Evolutionary conservation across 2,888 invertebrate genomes (phyloP).

Genomic region (Tetanocera ferruginea): DNA sequence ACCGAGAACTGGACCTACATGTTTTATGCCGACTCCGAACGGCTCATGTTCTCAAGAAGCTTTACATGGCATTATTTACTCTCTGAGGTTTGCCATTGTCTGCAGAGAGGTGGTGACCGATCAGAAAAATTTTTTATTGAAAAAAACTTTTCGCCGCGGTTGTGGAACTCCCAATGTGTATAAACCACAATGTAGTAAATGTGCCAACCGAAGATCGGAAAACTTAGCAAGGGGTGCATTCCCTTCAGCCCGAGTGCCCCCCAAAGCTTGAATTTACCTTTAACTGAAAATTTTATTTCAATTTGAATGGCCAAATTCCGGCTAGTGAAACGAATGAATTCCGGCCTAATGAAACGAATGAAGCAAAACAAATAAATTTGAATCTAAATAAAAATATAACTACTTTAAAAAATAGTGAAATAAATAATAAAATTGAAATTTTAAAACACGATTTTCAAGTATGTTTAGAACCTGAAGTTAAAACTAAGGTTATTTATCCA

Average conservation of each 20-base stretch:
- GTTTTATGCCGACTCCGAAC: too few species aligned
- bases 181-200: conserved; percentile 31
- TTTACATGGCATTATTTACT: too few species aligned
- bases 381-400: neutral
- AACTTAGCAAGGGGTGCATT: neutral
- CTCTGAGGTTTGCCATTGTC: too few species aligned
- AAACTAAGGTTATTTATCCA: neutral
- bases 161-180: conserved; percentile 31
- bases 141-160: too few species aligned
- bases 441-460: neutral
- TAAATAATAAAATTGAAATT: neutral
- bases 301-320: neutral
- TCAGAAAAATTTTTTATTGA: too few species aligned
- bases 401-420: too few species aligned
- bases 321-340: neutral
- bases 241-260: neutral
- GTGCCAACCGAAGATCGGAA: conserved; percentile 28
- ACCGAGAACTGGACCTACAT: too few species aligned
- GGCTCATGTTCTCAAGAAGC: too few species aligned
- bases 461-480: neutral
- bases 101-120: too few species aligned
- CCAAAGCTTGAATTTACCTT: neutral
- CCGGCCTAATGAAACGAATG: neutral
- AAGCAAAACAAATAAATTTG: neutral
- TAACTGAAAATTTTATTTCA: neutral